Conservation (phyloP, 2,888 invertebrate genomes). For the Kryphioiulus occultus region DNA sequence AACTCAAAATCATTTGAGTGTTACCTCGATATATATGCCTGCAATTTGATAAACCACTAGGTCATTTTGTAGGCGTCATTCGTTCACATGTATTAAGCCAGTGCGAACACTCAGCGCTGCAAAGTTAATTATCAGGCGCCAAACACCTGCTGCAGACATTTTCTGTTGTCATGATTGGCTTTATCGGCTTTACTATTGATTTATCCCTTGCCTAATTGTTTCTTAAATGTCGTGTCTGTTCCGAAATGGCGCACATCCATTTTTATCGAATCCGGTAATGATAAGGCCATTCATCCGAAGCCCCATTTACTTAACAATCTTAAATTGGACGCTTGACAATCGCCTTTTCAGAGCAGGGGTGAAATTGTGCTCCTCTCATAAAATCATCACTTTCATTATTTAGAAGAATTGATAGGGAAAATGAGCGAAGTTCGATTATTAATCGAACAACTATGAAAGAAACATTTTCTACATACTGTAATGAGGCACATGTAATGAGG, state of each 20-base stretch:
- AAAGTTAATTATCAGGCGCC: not conserved
- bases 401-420: no score
- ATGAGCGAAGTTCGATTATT: no score
- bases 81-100: not conserved
- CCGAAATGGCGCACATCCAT: not conserved
- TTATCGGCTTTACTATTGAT: conserved; percentile 11
- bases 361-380: not conserved
- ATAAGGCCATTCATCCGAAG: not conserved
- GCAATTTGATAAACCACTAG: not conserved
- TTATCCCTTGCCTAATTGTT: conserved; percentile 11
- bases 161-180: not conserved
- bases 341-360: not conserved
- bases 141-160: conserved; percentile 17
- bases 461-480: no score
- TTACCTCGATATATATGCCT: not conserved
- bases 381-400: not conserved
- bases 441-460: no score
- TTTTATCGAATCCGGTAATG: not conserved
- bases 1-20: no score
- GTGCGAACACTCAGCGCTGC: not conserved
- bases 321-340: not conserved
- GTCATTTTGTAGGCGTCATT: not conserved
- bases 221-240: conserved; percentile 1
- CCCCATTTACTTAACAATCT: not conserved
- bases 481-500: no score